A percentile compares a stretch with the other conserved stretches of the same genome.
Conservation (phyloP, 2,888 invertebrate species). For the Rhingia rostrata region DNA sequence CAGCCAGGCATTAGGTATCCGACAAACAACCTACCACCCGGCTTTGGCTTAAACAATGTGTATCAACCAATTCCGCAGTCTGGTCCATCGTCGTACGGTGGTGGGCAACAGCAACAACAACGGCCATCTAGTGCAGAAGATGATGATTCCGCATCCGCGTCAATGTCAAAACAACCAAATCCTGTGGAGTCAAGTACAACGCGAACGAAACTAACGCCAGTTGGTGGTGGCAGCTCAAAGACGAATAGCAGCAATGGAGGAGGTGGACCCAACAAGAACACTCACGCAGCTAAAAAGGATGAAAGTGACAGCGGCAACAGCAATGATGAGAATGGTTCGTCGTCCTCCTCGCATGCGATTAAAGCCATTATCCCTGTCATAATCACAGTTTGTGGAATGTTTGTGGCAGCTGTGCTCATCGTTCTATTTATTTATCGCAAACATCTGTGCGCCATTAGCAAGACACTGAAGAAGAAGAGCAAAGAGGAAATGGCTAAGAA, state of each 20-base stretch:
- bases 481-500: constrained; percentile 90
- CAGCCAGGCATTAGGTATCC: constrained; percentile 78
- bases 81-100: constrained; percentile 39
- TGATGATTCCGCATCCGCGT: constrained; percentile 74
- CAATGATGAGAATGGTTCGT: constrained; percentile 41
- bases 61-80: constrained; percentile 53
- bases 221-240: constrained; percentile 70
- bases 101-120: constrained; percentile 62
- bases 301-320: constrained; percentile 31
- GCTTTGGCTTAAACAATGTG: constrained; percentile 78
- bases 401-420: constrained; percentile 87
- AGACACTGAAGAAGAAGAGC: constrained; percentile 84
- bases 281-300: constrained; percentile 42
- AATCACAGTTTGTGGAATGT: constrained; percentile 87
- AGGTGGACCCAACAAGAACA: constrained; percentile 18
- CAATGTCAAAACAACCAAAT: constrained; percentile 82
- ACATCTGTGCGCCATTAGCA: constrained; percentile 87
- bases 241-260: constrained; percentile 63
- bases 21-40: constrained; percentile 76
- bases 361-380: constrained; percentile 88
- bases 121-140: constrained; percentile 74
- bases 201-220: constrained; percentile 80
- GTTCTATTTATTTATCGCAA: constrained; percentile 87
- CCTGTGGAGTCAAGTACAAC: constrained; percentile 71
- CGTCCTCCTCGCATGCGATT: constrained; percentile 84